These are phyloP conservation scores for Calypte anna DNA, from an alignment of 2,113 vertebrate species.

Conservation along the genomic window DNA sequence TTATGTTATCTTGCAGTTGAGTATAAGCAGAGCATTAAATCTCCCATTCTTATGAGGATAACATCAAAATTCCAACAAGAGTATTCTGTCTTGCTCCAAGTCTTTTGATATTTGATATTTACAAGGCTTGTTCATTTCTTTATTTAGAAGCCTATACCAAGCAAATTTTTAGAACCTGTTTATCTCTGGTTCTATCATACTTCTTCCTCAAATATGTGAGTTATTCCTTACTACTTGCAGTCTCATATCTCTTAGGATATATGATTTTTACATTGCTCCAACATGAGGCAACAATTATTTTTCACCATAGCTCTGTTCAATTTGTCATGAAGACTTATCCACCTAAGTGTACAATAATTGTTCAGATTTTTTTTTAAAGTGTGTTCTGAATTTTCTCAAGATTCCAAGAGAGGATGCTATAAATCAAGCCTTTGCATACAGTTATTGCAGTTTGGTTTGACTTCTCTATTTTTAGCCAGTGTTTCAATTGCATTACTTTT, in stretches of 20 bases:
- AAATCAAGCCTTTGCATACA: background rate
- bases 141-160: background rate
- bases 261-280: accelerated
- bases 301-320: background rate
- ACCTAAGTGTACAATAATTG: background rate
- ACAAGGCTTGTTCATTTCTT: background rate
- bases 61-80: background rate
- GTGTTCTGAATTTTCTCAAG: background rate
- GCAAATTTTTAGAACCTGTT: background rate
- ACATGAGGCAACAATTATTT: background rate
- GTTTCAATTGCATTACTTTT: background rate
- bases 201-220: background rate
- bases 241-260: background rate
- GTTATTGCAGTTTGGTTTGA: background rate
- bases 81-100: background rate
- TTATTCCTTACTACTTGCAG: background rate
- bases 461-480: background rate
- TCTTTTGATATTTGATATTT: background rate
- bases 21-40: background rate
- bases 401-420: background rate
- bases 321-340: background rate
- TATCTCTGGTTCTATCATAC: background rate
- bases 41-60: background rate
- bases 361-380: background rate
- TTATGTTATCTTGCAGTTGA: background rate